Conservation (phyloP, 2,888 invertebrate genomes). For the Blastobasis adustella region DNA sequence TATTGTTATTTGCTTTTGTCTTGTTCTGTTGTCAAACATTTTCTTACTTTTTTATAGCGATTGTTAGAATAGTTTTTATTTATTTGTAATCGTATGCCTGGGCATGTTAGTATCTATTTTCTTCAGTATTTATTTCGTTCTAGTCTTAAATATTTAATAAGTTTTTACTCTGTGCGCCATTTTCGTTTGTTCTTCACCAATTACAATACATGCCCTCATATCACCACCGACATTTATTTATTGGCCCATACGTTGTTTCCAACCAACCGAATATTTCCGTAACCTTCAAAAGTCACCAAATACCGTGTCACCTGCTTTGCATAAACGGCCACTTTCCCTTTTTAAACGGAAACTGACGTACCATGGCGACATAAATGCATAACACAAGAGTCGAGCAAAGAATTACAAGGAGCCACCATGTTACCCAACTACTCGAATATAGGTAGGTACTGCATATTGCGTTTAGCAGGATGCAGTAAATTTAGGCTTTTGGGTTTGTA, state of each 20-base stretch:
- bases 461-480: neutral
- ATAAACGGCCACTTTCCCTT: constrained; percentile 8
- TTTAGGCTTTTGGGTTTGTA: neutral
- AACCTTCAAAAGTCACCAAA: neutral
- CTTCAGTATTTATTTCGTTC: too few relatives aligned
- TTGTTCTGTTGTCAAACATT: too few relatives aligned
- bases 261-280: neutral
- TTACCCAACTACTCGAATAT: constrained; percentile 26
- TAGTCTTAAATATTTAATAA: too few relatives aligned
- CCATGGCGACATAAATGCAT: constrained; percentile 33
- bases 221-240: neutral
- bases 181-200: too few relatives aligned
- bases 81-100: neutral
- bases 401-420: constrained; percentile 11
- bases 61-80: neutral
- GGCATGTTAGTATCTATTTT: too few relatives aligned
- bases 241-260: neutral
- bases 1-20: too few relatives aligned
- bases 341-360: constrained; percentile 36
- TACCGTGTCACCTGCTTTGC: constrained; percentile 3
- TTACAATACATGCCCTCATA: too few relatives aligned
- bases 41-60: neutral
- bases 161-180: too few relatives aligned
- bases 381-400: constrained; percentile 23
- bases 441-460: neutral